phyloP scores from a whole-genome alignment of 2,888 invertebrate genomes.

The Nomada hirtipes region DNA sequence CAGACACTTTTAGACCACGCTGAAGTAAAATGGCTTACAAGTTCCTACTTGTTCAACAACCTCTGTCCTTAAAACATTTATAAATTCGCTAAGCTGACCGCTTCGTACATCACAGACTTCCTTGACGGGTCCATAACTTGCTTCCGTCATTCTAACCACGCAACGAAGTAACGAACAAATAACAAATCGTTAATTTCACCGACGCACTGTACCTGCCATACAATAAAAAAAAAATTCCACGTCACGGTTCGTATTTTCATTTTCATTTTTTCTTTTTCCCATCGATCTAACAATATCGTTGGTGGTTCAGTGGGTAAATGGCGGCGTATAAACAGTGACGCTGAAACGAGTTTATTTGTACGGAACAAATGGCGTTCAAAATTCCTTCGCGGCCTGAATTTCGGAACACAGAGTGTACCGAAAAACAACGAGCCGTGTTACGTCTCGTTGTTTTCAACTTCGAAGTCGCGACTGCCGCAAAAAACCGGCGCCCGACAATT shows the following conservation, averaged over 20 bases:
- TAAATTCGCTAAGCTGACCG: slow-evolving; percentile 41
- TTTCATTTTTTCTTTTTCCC: not conserved
- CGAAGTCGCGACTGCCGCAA: slow-evolving; percentile 28
- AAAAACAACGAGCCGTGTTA: slow-evolving; percentile 7
- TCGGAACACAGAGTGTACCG: too few species aligned
- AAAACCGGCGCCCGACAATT: slow-evolving; percentile 41
- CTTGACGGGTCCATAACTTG: not conserved
- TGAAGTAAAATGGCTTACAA: slow-evolving; percentile 38
- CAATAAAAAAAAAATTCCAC: too few species aligned
- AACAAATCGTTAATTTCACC: not conserved
- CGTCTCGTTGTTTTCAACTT: slow-evolving; percentile 32
- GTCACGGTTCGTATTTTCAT: not conserved
- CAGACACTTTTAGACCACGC: slow-evolving; percentile 36
- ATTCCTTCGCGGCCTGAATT: slow-evolving; percentile 14
- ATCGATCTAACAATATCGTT: not conserved
- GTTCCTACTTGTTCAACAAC: slow-evolving; percentile 36
- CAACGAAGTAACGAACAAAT: not conserved
- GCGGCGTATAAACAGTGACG: not conserved
- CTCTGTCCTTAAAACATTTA: slow-evolving; percentile 48
- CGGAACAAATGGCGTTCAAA: slow-evolving; percentile 20
- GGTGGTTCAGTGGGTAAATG: not conserved
- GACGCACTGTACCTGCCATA: not conserved
- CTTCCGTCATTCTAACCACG: not conserved
- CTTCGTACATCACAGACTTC: not conserved
- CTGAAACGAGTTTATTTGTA: not conserved